Conservation (phyloP, 2,113 vertebrate species). For the Albula goreensis region DNA sequence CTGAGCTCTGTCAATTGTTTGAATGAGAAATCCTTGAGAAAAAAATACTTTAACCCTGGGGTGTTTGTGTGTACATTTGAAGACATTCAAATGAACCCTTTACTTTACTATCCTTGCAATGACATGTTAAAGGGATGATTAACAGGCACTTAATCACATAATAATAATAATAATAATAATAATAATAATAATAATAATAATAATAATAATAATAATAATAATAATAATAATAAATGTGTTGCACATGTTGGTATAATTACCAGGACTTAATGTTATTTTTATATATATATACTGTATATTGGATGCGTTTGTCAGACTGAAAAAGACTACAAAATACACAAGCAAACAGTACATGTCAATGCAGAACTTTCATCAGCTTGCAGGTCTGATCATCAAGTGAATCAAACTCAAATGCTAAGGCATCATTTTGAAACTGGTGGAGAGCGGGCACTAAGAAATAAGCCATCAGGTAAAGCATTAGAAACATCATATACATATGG, state of each 20-base stretch:
- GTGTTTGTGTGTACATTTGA: not conserved
- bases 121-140: slow-evolving; percentile 75
- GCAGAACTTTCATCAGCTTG: not conserved
- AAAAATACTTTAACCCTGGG: not conserved
- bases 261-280: not conserved
- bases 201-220: slow-evolving; percentile 53
- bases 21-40: not conserved
- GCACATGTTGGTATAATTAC: slow-evolving; percentile 14
- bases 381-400: not conserved
- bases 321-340: not conserved
- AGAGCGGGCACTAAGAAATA: slow-evolving; percentile 18
- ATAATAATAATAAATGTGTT: slow-evolving; percentile 46
- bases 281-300: not conserved
- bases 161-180: slow-evolving; percentile 53
- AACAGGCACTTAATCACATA: slow-evolving; percentile 78
- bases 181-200: slow-evolving; percentile 43
- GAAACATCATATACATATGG: slow-evolving; percentile 41
- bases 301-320: not conserved
- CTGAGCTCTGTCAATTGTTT: too few species aligned
- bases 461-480: slow-evolving; percentile 19
- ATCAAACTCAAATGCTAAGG: slow-evolving; percentile 13
- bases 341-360: not conserved
- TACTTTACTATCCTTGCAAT: slow-evolving; percentile 42
- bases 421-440: not conserved
- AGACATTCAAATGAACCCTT: slow-evolving; percentile 1